Base-by-base conservation (phyloP, 1,140 invertebrate species). In the Tetramorium simillimum region DNA sequence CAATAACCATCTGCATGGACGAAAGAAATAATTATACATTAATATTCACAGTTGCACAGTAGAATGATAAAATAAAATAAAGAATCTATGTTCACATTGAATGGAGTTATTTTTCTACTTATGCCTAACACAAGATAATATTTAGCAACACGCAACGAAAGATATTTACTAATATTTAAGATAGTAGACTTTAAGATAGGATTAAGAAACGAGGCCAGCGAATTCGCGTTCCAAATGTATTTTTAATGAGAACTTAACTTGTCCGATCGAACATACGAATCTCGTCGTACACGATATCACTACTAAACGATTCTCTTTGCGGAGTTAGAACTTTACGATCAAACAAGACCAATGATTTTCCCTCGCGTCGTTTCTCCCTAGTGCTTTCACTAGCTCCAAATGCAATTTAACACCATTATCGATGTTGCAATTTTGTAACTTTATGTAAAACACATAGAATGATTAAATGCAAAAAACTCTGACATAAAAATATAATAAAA, bases 271-370 rank as follows among this genome's bases (percentile, higher is more conserved):
- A 65, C 40, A 51, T 53, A 53, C 18, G 86, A 76, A 85, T 85
- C 49, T 63, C 56, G 24, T 49, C 33, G 49, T 60, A 58, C 7
- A 63, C 56, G 84, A 77, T 90, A 75, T 86, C 46, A 56, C 21
- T 86, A 86, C 70, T 90, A 86, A 89, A 81, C 85, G 88, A 90
- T 90, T 90, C 88, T 86, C 88, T 90, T 90, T 89, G 76, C 49
- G 62, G 53, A 86, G 60, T 58, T 65, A 1, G 69, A 89, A 80
- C 76, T 90, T 89, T 49, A 60, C 62, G 88, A 90, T 89, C 88
- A 86, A 89, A 86, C 85, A 86, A 89, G 76, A 86, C 63, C 70
- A 58, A 77, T 65, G 76, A 43, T 28, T 65, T 72, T 53, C 69
- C 21, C 72, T 62, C 46, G 37, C 82, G 53, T 65, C 81, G 51